A percentile compares a stretch with the other conserved stretches of the same genome.
Evolutionary conservation across 2,113 vertebrate genomes (phyloP).

Genomic region (Grus americana): DNA sequence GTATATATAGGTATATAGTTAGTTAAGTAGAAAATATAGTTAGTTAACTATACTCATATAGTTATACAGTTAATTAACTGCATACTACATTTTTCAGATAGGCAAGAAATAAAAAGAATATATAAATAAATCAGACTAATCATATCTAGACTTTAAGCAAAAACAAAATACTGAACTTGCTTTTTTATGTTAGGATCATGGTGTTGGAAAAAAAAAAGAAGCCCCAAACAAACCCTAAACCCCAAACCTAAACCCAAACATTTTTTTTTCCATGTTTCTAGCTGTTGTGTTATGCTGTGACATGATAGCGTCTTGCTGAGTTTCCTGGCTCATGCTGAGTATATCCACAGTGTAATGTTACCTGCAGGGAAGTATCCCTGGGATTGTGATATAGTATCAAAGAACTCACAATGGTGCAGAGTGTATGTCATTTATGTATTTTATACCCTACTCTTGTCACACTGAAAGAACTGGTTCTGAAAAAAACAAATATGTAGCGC

Average conservation of each 20-base stretch:
- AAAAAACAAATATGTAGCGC: not conserved
- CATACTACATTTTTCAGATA: not conserved
- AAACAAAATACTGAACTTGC: not conserved
- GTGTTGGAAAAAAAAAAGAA: not conserved
- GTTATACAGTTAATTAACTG: not conserved
- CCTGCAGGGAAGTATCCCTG: not conserved
- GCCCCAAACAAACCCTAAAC: not conserved
- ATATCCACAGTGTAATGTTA: not conserved
- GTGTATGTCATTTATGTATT: not conserved
- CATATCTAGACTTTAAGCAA: not conserved
- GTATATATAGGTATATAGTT: not conserved
- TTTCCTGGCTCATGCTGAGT: not conserved
- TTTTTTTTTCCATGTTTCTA: not conserved
- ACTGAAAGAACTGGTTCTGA: not conserved
- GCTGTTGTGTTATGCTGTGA: not conserved
- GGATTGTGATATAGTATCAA: not conserved
- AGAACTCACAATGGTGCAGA: not conserved
- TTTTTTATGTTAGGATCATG: not conserved
- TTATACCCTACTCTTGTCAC: not conserved
- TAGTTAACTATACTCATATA: not conserved
- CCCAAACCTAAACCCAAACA: not conserved
- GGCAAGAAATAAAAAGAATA: not conserved
- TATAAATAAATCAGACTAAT: not conserved
- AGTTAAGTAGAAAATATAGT: not conserved
- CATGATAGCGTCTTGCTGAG: not conserved